Evolutionary conservation across 2,888 invertebrate genomes (phyloP).

Genomic region (Anthrax anthrax): DNA sequence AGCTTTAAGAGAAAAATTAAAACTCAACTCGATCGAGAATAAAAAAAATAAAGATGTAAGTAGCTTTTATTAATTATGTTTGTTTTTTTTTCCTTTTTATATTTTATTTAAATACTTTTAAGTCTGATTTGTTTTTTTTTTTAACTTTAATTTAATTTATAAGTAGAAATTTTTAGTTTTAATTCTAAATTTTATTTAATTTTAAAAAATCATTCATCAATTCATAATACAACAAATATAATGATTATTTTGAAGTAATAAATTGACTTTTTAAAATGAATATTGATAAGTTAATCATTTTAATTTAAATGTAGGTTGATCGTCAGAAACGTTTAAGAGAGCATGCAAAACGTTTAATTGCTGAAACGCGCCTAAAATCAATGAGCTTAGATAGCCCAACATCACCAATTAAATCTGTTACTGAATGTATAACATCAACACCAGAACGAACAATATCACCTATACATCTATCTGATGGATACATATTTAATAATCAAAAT

Average conservation of each 20-base stretch:
- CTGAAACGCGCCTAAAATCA: constrained; percentile 54
- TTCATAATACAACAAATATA: too few relatives aligned
- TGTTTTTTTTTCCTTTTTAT: background rate
- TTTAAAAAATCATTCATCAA: too few relatives aligned
- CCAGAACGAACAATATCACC: constrained; percentile 34
- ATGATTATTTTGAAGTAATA: too few relatives aligned
- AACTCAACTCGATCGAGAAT: constrained; percentile 25
- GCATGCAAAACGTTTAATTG: constrained; percentile 76
- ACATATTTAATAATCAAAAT: constrained; percentile 13
- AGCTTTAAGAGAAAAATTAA: constrained; percentile 33
- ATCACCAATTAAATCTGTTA: constrained; percentile 25
- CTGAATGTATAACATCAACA: constrained; percentile 29
- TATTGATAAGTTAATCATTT: too few relatives aligned
- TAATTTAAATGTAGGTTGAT: constrained; percentile 61
- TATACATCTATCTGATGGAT: constrained; percentile 22
- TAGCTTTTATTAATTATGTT: constrained; percentile 14
- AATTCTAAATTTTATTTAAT: too few relatives aligned
- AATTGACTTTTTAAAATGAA: too few relatives aligned
- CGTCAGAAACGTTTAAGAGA: constrained; percentile 74
- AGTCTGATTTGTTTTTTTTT: background rate
- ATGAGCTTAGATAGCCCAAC: constrained; percentile 27
- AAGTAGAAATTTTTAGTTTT: too few relatives aligned
- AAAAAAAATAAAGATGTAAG: constrained; percentile 30
- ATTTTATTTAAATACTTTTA: too few relatives aligned
- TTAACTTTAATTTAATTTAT: background rate